Evolutionary conservation across 1,140 invertebrate genomes (phyloP).

Genomic region (Drosophila sulfurigaster): DNA sequence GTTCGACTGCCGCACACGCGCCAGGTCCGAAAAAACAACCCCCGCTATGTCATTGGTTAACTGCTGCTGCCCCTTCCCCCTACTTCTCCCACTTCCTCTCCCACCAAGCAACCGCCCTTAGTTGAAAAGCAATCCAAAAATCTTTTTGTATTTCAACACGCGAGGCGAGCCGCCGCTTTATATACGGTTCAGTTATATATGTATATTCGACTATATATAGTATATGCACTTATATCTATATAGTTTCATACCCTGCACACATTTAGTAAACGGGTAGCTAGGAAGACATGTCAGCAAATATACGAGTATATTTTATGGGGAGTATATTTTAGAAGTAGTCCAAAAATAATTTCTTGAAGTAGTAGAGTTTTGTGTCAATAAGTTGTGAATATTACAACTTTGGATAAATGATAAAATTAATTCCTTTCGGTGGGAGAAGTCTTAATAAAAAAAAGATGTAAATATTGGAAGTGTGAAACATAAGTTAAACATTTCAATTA

Average conservation of each 20-base stretch:
- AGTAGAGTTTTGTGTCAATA: no score
- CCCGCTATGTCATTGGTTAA: constrained; percentile 78
- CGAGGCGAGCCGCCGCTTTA: constrained; percentile 44
- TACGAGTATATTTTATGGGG: no score
- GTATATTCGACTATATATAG: constrained; percentile 5
- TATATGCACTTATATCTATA: constrained; percentile 17
- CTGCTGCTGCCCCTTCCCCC: constrained; percentile 29
- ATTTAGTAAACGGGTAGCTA: not conserved
- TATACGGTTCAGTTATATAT: not conserved
- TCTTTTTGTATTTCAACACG: constrained; percentile 70
- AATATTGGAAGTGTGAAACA: no score
- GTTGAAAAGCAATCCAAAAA: constrained; percentile 74
- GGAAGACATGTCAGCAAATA: no score
- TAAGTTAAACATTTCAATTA: no score
- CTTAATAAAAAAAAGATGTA: no score
- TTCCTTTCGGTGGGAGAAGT: not conserved
- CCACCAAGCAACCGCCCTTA: constrained; percentile 17
- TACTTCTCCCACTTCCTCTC: no score
- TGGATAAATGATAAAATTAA: no score
- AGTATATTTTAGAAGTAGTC: no score
- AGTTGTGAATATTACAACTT: no score
- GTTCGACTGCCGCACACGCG: constrained; percentile 41
- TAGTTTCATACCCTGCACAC: constrained; percentile 12
- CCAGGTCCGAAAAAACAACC: constrained; percentile 55
- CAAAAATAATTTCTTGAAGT: no score